A percentile compares a stretch with the other conserved stretches of the same genome.
These are phyloP conservation scores for Odontomyia ornata DNA, from an alignment of 2,888 invertebrate species.

Conservation along the genomic window DNA sequence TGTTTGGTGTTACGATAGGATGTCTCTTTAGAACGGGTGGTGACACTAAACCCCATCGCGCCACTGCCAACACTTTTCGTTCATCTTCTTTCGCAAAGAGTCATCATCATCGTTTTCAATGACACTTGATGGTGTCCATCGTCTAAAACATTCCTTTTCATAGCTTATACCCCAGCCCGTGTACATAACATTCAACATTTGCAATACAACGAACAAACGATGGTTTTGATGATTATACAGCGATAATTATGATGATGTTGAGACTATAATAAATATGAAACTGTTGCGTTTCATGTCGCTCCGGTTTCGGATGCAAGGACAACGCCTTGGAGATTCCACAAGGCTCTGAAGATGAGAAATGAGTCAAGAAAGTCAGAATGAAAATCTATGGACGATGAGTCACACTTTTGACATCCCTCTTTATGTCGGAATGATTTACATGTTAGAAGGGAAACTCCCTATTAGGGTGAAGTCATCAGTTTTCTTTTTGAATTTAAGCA, in stretches of 20 bases:
- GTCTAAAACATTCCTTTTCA: neutral
- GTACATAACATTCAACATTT: neutral
- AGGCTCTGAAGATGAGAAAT: neutral
- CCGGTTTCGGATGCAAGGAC: neutral
- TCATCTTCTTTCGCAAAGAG: neutral
- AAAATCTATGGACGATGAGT: neutral
- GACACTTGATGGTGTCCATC: neutral
- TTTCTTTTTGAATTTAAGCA: neutral
- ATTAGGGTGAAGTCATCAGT: neutral
- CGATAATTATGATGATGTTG: neutral
- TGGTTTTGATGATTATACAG: too few species aligned
- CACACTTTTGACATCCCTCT: slow-evolving; percentile 14
- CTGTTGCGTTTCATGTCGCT: neutral
- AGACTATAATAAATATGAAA: slow-evolving; percentile 8
- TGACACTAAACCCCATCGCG: neutral
- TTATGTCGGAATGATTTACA: slow-evolving; percentile 5
- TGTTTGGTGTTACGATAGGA: slow-evolving; percentile 11
- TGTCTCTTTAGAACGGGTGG: neutral
- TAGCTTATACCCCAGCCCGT: neutral
- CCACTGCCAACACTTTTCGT: neutral
- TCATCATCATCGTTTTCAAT: neutral
- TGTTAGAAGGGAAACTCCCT: slow-evolving; percentile 10
- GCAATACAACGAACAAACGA: neutral
- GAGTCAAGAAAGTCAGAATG: neutral
- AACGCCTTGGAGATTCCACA: neutral